Base-by-base conservation (phyloP, 2,888 invertebrate genomes). In the Rhingia campestris region DNA sequence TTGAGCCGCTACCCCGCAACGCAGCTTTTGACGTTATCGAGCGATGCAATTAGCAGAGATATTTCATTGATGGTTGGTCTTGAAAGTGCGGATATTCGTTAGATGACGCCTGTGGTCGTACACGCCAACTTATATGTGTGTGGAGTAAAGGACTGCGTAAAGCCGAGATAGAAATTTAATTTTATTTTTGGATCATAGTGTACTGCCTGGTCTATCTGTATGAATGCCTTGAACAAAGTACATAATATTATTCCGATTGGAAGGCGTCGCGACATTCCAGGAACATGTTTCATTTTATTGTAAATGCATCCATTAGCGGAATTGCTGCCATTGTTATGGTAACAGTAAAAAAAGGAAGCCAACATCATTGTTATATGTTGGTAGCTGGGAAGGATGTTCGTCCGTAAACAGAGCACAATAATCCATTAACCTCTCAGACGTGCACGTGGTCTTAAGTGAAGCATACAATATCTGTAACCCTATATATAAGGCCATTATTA, bases 401-500 rank as follows among this genome's bases (percentile, higher is more conserved):
- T 39, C 49, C 63, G 51, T 59, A 53, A 79, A 74, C 58, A 74
- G 67, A 70, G 74, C 77, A 58, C 73, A 84, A 79, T 84, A 84
- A 84, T 84, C 82, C 82, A 84, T 84, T 84, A 84, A 84, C 79
- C 82, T 79, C 69, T 79, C 79, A 84, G 82, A 84, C 79, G 56
- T 74, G 49, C 79, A 84, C 79, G 56, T 74, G 49, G 51, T 67
- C 54, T 61, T 32, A 33, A 64, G 58, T 61, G 53, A 61, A 47
- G 53, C 54, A 61, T 69, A 59, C 69, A 69, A 54, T 75, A 39
- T 59, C 39, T 66, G 66, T 49, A 35, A 32, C 6, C 37, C 30
- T 32, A 33, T 33, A 43, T 10, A 9, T 37, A 22, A 22, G 10
- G n/a, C 30, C 61, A 6, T n/a, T 53, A 35, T 61, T 45, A 43